Conservation (phyloP, 2,797 vertebrate genomes). For the Falco rusticolus region DNA sequence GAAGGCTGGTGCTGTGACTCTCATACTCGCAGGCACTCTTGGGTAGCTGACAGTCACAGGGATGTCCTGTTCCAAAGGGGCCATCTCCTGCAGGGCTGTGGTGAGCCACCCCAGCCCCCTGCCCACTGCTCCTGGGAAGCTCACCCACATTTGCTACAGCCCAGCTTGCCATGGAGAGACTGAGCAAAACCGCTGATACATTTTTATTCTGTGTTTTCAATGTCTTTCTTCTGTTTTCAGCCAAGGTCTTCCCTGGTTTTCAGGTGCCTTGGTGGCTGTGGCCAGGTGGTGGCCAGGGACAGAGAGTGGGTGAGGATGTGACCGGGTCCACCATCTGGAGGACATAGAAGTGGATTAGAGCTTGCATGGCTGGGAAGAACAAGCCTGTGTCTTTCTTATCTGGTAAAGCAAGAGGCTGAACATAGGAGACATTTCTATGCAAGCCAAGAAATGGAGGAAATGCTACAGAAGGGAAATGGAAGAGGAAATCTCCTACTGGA, state of each 20-base stretch:
- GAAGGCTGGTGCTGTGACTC: not conserved
- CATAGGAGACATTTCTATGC: not conserved
- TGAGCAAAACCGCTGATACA: not conserved
- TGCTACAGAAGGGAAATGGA: not conserved
- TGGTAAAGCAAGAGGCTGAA: not conserved
- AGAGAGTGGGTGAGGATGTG: not conserved
- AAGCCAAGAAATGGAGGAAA: not conserved
- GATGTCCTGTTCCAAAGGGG: not conserved
- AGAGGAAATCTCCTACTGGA: not conserved
- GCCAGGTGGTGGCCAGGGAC: not conserved
- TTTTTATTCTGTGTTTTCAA: not conserved
- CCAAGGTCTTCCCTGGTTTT: not conserved
- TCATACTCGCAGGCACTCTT: rapidly evolving
- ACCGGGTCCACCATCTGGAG: not conserved
- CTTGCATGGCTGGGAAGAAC: not conserved
- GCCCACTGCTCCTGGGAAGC: not conserved
- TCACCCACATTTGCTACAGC: not conserved
- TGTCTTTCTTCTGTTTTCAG: not conserved
- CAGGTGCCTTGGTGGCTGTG: not conserved
- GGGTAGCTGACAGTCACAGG: rapidly evolving
- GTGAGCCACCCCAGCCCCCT: not conserved
- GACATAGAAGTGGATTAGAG: not conserved
- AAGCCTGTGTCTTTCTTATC: not conserved
- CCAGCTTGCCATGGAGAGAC: not conserved
- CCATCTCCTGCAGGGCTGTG: rapidly evolving